Base-by-base conservation (phyloP, 2,113 vertebrate genomes). In the Hucho hucho region DNA sequence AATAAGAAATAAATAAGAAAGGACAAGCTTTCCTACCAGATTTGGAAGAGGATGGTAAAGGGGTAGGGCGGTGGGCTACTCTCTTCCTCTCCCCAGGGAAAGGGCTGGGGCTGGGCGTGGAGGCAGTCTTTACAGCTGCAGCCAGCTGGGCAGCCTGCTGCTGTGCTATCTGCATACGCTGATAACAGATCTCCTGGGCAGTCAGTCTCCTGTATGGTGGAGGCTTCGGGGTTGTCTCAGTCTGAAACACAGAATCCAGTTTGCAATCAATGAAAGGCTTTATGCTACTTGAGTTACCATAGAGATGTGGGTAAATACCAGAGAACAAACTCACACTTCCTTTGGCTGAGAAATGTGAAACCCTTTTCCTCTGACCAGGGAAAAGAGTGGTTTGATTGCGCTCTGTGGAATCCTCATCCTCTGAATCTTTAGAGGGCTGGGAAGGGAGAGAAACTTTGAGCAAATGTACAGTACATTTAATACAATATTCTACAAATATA, bases 291-390 rank as follows among this genome's bases (percentile, higher is more conserved):
- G 12, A 7, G 20, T 61, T 3, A 61, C 58, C n/a, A 22, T 9
- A 61, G n/a, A 61, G 2, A 22, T 22, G 20, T n/a, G n/a, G 58
- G 18, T 61, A 61, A 61, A 61, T 61, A 22, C n/a, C 58, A 7
- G 58, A 24, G n/a, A 61, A 18, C 66, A 79, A 72, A 94, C 95
- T 95, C 84, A 96, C 95, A 75, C 86, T 93, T 93, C 93, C 94
- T 92, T 95, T 95, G 87, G 92, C 94, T 89, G 91, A 84, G 53
- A 94, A 95, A 83, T 99, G 98, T 20, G 98, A 98, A 72, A 99
- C 95, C 84, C 98, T 96, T 86, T 95, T 95, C 90, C 96, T 98
- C 74, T 99, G 98, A 2, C 98, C 96, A 0, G 97, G 96, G 81
- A 97, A 92, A 76, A 98, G 91, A 3, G 96, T 95, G 28, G 95